phyloP scores from a whole-genome alignment of 2,113 vertebrate species.

The Cheirogaleus medius region DNA sequence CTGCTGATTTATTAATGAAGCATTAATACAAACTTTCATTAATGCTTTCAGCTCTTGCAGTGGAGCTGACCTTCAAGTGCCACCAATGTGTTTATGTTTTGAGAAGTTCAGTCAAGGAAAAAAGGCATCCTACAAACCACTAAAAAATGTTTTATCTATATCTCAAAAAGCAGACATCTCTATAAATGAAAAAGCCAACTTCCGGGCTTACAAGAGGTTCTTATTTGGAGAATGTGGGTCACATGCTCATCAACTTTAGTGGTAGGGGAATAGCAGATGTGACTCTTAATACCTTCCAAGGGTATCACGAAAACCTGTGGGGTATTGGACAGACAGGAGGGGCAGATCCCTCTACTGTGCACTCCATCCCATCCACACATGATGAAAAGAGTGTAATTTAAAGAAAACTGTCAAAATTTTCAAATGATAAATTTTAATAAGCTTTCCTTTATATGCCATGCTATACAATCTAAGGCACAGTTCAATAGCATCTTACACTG shows the following conservation, averaged over 20 bases:
- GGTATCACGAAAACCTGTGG: background rate
- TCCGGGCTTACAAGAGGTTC: background rate
- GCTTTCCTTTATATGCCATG: background rate
- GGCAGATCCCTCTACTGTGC: no score
- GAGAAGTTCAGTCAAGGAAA: background rate
- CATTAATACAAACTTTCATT: constrained; percentile 35
- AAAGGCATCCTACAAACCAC: background rate
- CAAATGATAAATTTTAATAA: background rate
- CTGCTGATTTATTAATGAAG: constrained; percentile 68
- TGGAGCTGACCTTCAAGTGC: background rate
- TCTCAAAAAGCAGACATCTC: background rate
- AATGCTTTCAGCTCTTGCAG: constrained; percentile 31
- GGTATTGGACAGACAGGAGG: background rate
- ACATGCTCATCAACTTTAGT: background rate
- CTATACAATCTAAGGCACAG: background rate
- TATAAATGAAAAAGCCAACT: background rate
- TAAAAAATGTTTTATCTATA: background rate
- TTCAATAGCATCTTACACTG: background rate
- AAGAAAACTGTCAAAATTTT: background rate
- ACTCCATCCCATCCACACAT: background rate
- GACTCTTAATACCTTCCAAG: background rate
- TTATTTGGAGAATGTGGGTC: background rate
- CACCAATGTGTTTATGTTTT: background rate
- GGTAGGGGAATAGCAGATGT: background rate
- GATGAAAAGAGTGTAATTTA: background rate